Base-by-base conservation (phyloP, 2,113 vertebrate genomes). In the Pelobates fuscus region DNA sequence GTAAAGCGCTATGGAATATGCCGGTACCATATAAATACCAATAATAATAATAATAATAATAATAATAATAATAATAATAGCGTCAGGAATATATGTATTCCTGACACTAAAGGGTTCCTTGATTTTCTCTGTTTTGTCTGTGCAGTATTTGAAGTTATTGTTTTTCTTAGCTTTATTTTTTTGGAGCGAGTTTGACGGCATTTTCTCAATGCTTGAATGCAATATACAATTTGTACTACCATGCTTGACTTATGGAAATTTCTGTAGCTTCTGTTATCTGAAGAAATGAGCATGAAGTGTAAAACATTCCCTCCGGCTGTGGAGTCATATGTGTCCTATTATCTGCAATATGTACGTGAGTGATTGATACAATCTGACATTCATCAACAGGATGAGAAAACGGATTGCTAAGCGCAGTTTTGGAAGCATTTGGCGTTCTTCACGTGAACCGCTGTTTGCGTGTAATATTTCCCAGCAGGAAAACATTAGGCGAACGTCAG, bases 401-500 rank as follows among this genome's bases (percentile, higher is more conserved):
- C 62, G 52, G 12, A 11, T 18, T 21, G 30, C 30, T 21, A 21
- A 25, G 21, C 10, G 2, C 2, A n/a, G 17, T n/a, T 57, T 71
- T n/a, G 8, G 41, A 71, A 27, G 23, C 14, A 12, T 65, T 29
- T 25, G 17, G 25, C 29, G 18, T 18, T 14, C 5, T 64, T 25
- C 46, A 2, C 23, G 6, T 18, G 63, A n/a, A 72, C 59, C 30
- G 21, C 71, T 67, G 20, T 55, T 29, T 18, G 24, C 32, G 52
- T 59, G 62, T 58, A 64, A 64, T 55, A 66, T 46, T 75, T 58
- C 43, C 71, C 71, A 75, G 65, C 71, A 75, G 72, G 72, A 67
- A 67, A n/a, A 30, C 61, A 66, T 74, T 65, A 55, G 5, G 61
- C 15, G 44, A 64, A 65, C 25, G 24, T 24, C 64, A 24, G 37